These are phyloP conservation scores for Acanthisitta chloris DNA, from an alignment of 2,113 vertebrate species.

Conservation along the genomic window DNA sequence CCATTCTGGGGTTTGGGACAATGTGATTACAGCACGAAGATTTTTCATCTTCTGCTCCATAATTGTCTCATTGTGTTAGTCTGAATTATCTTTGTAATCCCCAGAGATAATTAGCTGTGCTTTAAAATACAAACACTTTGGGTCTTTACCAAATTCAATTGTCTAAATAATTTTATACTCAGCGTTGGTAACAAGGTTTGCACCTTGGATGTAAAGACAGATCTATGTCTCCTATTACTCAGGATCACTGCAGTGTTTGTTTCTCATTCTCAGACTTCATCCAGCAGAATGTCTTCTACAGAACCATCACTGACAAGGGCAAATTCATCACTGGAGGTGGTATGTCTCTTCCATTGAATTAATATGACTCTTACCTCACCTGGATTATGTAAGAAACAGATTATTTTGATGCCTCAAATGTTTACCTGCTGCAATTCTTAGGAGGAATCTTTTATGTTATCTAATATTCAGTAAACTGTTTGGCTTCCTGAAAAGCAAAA, in stretches of 20 bases:
- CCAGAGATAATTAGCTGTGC: not conserved
- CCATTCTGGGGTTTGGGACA: not conserved
- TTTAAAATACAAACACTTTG: not conserved
- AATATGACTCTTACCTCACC: not conserved
- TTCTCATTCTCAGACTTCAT: conserved; percentile 48
- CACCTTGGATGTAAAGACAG: not conserved
- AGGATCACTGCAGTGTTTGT: not conserved
- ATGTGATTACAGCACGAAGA: not conserved
- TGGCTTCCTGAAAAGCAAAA: not conserved
- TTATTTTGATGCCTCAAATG: not conserved
- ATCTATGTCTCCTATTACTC: not conserved
- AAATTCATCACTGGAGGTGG: conserved; percentile 55
- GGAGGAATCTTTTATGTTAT: not conserved
- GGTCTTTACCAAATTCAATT: not conserved
- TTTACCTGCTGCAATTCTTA: not conserved
- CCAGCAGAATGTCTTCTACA: conserved; percentile 42
- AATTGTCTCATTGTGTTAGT: not conserved
- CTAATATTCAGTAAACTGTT: not conserved
- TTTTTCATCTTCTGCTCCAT: not conserved
- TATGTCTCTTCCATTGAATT: conserved; percentile 15
- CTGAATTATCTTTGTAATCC: not conserved
- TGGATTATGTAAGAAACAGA: not conserved
- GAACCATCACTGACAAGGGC: not conserved
- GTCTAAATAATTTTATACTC: not conserved
- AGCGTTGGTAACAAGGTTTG: not conserved